Evolutionary conservation across 2,888 invertebrate genomes (phyloP), one percentile per base, ranked within the genome.

Genomic region (Iphiclides podalirius): DNA sequence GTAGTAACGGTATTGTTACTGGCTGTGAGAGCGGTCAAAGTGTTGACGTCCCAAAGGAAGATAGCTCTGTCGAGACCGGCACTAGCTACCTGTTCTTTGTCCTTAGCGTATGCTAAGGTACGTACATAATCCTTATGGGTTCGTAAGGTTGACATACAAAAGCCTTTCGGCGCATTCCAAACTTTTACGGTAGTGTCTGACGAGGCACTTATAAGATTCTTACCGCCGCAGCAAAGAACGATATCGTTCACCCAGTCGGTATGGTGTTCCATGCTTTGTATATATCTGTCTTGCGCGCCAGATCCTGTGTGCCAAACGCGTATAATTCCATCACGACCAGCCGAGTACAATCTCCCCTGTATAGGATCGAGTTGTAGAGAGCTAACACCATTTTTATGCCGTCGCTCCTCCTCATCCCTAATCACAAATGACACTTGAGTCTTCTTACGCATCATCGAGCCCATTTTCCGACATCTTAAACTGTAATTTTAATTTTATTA

Each of bases 161-260:
- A 98, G 6, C 99, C 98, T 90, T 98, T 99, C 61, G 98, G 97
- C 11, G 99, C 98, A 84, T 99, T 99, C 99, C 99, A 99, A 53
- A 99, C 98, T 87, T 99, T 99, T 0, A 99, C 98, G 35, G 99
- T 99, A 13, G 99, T 98, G 80, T 99, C 99, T 55, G 98, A 98
- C 70, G 99, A 99, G 3, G 99, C 99, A 55, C 99, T 99, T 76
- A 99, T 99, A 64, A 99, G 92, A 83, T 98, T 98, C 79, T 96
- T 94, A 28, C 99, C 99, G 58, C 96, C 96, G 80, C 98, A 98
- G 77, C 99, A 99, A 17, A 99, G 90, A 31, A 99, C 96, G 73
- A 99, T 97, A 84, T 99, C 99, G 83, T 99, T 99, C 40, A 99
- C 98, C 99, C 99, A 99, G 82, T 99, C 99, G 1, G 98, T 99